phyloP scores from a whole-genome alignment of 2,113 vertebrate genomes.

The Atlantisia rogersi region DNA sequence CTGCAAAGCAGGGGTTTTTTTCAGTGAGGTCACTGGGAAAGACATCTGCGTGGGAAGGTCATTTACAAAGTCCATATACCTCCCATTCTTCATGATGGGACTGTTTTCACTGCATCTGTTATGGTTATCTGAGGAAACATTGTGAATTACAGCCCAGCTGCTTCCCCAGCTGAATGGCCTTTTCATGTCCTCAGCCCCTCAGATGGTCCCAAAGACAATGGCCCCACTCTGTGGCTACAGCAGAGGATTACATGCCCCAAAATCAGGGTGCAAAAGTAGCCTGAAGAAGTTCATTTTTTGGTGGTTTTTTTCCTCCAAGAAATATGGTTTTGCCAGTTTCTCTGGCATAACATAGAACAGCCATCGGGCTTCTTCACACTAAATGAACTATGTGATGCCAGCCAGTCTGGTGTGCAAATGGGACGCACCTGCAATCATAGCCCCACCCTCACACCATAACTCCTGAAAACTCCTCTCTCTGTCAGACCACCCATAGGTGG shows the following conservation, averaged over 20 bases:
- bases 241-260: background rate
- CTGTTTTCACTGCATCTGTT: background rate
- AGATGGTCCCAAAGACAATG: background rate
- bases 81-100: background rate
- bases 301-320: background rate
- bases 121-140: background rate
- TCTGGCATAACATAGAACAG: background rate
- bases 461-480: background rate
- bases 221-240: background rate
- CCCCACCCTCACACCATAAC: background rate
- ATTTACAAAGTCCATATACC: background rate
- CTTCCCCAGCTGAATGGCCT: background rate
- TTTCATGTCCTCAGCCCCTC: background rate
- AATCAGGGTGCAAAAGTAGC: background rate
- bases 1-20: background rate
- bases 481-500: accelerated
- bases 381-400: background rate
- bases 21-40: background rate
- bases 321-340: accelerated
- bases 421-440: background rate
- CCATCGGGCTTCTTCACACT: background rate
- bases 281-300: background rate
- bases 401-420: accelerated
- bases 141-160: background rate
- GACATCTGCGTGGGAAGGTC: background rate